Evolutionary conservation across 2,888 invertebrate species (phyloP).

Genomic region (Nysson spinosus): DNA sequence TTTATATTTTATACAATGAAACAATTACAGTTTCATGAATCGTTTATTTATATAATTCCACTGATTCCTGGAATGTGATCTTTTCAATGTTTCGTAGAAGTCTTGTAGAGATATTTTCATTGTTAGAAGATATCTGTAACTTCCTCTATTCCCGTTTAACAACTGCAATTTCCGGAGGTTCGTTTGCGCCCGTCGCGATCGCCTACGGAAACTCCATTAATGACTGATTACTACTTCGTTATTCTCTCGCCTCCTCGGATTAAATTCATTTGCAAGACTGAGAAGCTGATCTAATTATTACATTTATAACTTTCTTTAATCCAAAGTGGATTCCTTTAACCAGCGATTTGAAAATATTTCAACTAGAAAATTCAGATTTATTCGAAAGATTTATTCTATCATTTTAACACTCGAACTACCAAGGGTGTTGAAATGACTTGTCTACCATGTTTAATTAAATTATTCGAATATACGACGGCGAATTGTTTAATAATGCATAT

Average conservation of each 20-base stretch:
- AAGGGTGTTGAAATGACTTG: too few relatives aligned
- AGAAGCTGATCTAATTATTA: background rate
- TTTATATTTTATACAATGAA: too few relatives aligned
- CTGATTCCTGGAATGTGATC: background rate
- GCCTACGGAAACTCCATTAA: conserved; percentile 8
- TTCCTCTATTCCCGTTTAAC: conserved; percentile 4
- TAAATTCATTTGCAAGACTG: conserved; percentile 1
- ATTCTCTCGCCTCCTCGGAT: background rate
- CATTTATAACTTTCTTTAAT: background rate
- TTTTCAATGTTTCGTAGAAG: background rate
- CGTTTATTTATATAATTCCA: too few relatives aligned
- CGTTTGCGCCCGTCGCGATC: conserved; percentile 1
- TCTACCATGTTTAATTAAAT: too few relatives aligned
- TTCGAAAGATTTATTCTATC: too few relatives aligned
- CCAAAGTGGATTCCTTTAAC: background rate
- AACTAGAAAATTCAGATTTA: too few relatives aligned
- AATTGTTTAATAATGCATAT: too few relatives aligned
- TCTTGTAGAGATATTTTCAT: background rate
- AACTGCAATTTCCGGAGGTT: background rate
- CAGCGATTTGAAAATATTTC: background rate
- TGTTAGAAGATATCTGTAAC: background rate
- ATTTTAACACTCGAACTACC: too few relatives aligned
- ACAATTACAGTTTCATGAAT: too few relatives aligned
- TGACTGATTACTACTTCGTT: conserved; percentile 9
- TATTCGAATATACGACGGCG: too few relatives aligned